Conservation (phyloP, 2,797 vertebrate species). For the Enteromius viviparus region DNA sequence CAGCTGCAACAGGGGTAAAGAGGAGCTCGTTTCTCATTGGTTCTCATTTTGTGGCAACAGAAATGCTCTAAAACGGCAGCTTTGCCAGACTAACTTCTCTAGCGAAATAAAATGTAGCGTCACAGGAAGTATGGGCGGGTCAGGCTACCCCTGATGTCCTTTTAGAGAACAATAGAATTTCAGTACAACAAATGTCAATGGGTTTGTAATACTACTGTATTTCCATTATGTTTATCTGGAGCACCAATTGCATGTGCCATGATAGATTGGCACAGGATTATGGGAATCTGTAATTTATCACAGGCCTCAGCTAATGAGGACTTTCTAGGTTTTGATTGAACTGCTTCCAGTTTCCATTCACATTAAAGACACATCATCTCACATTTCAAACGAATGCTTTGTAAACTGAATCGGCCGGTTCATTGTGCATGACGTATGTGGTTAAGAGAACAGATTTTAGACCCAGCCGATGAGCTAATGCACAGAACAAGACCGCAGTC, state of each 20-base stretch:
- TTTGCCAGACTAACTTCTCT: too few relatives aligned
- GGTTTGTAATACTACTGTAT: constrained; percentile 2
- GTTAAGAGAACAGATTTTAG: background rate
- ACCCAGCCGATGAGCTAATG: constrained; percentile 7
- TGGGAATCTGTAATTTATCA: constrained; percentile 40
- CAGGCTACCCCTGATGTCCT: background rate
- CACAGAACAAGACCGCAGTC: background rate
- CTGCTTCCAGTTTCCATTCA: constrained; percentile 50
- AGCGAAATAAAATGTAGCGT: too few relatives aligned
- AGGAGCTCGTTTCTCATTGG: too few relatives aligned
- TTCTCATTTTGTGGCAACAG: too few relatives aligned
- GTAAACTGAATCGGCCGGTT: background rate
- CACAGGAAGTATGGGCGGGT: too few relatives aligned
- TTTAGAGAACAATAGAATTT: background rate
- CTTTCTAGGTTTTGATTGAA: constrained; percentile 48
- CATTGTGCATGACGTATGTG: constrained; percentile 13
- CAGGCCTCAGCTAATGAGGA: constrained; percentile 43
- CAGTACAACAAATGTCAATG: background rate
- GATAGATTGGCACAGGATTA: constrained; percentile 46
- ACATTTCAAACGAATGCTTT: constrained; percentile 37
- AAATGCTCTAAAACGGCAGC: too few relatives aligned
- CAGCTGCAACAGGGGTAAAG: too few relatives aligned
- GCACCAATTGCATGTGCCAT: constrained; percentile 26
- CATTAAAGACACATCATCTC: constrained; percentile 49
- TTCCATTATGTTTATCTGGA: too few relatives aligned